Evolutionary conservation across 2,888 invertebrate species (phyloP), one percentile per base, ranked within the genome.

Genomic region (Phengaris arion): DNA sequence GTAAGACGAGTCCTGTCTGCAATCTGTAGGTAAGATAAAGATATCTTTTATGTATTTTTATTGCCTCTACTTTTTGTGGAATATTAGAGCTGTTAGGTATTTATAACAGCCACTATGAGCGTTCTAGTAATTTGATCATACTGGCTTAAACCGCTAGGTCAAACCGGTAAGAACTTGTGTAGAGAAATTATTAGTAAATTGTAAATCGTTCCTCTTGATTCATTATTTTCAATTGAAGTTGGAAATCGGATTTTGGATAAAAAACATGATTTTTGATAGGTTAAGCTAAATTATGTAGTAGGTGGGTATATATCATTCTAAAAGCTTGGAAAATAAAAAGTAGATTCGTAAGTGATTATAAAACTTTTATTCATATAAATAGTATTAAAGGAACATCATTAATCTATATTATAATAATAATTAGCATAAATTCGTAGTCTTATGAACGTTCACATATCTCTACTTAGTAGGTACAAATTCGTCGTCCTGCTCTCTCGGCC

Each of bases 381-480:
- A 57, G 45, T 69, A 48, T 35, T 35, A 74, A 73, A n/a, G 59
- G 46, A 72, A 45, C 35, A 64, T 75, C 77, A 76, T 74, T 82
- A 81, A 79, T 80, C 81, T 83, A 79, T 22, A 22, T 22, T 80
- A 83, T 84, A 82, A 35, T 68, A 68, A 74, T 57, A 85, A 86
- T 83, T 86, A 86, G 83, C 76, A 78, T 75, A 84, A 84, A 84
- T 87, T 85, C 85, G 82, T 82, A 85, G 86, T 83, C 81, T 81
- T 78, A 81, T 79, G 79, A 83, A 85, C 87, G 85, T 81, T 82
- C 81, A 80, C 80, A 81, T 84, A 85, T 86, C 87, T 90, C 93
- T 93, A 93, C 93, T 90, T 91, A 90, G 93, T 93, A 93, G 93
- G 90, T 93, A 93, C 93, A 89, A 85, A 86, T 81, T 85, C 84